Percentiles rank a stretch among this genome's conserved stretches.
Evolutionary conservation across 2,888 invertebrate species (phyloP).

Genomic region (Osedax frankpressi): DNA sequence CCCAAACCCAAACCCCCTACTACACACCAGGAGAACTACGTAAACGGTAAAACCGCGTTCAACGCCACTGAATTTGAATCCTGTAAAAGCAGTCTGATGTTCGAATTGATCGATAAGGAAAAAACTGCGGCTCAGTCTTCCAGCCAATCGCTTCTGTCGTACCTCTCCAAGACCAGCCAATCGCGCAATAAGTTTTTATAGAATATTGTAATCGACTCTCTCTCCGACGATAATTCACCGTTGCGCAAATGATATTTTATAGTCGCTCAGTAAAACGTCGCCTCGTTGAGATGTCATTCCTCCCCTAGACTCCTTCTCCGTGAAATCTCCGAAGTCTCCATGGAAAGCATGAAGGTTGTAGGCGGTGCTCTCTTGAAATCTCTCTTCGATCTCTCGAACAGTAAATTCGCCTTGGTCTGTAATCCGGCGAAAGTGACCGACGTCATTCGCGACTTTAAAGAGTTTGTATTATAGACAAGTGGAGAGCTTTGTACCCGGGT

Average conservation of each 20-base stretch:
- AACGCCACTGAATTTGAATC: slow-evolving; percentile 65
- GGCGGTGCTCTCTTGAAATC: slow-evolving; percentile 60
- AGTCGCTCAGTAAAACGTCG: background rate
- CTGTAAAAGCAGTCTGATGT: slow-evolving; percentile 72
- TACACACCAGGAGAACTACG: slow-evolving; percentile 52
- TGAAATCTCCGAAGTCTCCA: slow-evolving; percentile 56
- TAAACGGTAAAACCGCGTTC: slow-evolving; percentile 55
- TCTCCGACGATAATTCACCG: too few species aligned
- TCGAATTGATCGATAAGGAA: slow-evolving; percentile 68
- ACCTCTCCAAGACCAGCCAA: slow-evolving; percentile 57
- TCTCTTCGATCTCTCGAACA: slow-evolving; percentile 54
- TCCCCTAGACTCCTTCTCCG: slow-evolving; percentile 54
- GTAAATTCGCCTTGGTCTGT: slow-evolving; percentile 62
- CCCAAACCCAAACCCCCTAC: too few species aligned
- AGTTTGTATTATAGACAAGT: slow-evolving; percentile 39
- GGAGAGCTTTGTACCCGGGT: too few species aligned
- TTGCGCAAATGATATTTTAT: too few species aligned
- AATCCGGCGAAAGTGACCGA: slow-evolving; percentile 63
- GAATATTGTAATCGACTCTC: background rate
- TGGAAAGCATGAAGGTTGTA: slow-evolving; percentile 56
- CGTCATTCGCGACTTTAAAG: slow-evolving; percentile 55
- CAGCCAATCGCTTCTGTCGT: slow-evolving; percentile 59
- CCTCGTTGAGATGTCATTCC: background rate
- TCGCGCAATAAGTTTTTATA: slow-evolving; percentile 57
- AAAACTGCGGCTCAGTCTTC: slow-evolving; percentile 65